Percentiles rank a stretch among this genome's conserved stretches.
phyloP scores from a whole-genome alignment of 2,888 invertebrate genomes.

The Cosmopolites sordidus region DNA sequence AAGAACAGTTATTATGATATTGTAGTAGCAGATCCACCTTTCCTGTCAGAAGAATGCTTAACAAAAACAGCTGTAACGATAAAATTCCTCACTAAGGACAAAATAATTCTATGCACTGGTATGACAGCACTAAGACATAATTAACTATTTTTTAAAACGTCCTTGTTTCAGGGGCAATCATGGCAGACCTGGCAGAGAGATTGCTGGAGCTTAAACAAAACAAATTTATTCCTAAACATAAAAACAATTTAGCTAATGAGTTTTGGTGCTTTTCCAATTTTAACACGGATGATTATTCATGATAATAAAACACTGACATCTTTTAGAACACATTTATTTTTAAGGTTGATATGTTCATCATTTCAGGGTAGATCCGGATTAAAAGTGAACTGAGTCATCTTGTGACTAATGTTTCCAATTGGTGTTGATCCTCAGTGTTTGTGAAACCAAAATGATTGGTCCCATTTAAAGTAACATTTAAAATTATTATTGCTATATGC shows the following conservation, averaged over 20 bases:
- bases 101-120: constrained; percentile 87
- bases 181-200: constrained; percentile 65
- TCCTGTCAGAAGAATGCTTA: constrained; percentile 88
- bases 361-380: too few relatives aligned
- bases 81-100: constrained; percentile 63
- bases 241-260: constrained; percentile 88
- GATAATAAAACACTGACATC: constrained; percentile 20
- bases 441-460: constrained; percentile 19
- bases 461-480: constrained; percentile 16
- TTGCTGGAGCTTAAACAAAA: constrained; percentile 63
- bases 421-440: constrained; percentile 3
- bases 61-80: constrained; percentile 77
- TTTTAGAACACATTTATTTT: constrained; percentile 24
- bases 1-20: constrained; percentile 66
- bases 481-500: constrained; percentile 15
- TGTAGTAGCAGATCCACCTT: constrained; percentile 92
- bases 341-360: constrained; percentile 33
- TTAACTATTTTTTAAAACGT: not conserved
- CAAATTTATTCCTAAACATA: constrained; percentile 74
- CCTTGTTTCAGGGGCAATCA: constrained; percentile 65
- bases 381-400: too few relatives aligned
- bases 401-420: not conserved
- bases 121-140: constrained; percentile 25
- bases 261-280: constrained; percentile 91
- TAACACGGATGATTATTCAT: constrained; percentile 55